Base-by-base conservation (phyloP, 2,888 invertebrate genomes). In the Ligdia adustata region DNA sequence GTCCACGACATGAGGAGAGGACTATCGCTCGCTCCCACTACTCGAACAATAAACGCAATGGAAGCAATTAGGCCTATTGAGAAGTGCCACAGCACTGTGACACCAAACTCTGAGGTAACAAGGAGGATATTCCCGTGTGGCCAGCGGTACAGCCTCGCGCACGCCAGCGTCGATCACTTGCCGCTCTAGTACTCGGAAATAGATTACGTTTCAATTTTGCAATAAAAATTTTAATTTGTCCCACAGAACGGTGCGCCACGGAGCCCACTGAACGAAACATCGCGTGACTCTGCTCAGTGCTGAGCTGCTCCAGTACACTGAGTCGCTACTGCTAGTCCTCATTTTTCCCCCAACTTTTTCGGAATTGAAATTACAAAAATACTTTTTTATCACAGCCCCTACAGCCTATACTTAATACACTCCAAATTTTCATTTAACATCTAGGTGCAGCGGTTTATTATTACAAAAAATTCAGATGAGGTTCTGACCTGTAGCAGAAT, bases 191-290 rank as follows among this genome's bases (percentile, higher is more conserved):
- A 44, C 53, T 48, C 38, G 34, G 57, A 57, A 64, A 48, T 52
- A 57, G 54, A 60, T 66, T 66, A 60, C 61, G 50, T 66, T 55
- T 60, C 62, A 64, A 65, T 66, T 62, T 60, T 55, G 44, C 57
- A 62, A 69, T 68, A 66, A 66, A 61, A 64, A 56, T 48, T 55
- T 52, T 37, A 46, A 32, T 24, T 31, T 24, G 54, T 42, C 42
- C 26, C 13, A 1, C 27, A n/a, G n/a, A n/a, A n/a, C 16, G 9
- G 12, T 4, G 4, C 24, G 24, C 18, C 9, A 12, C 3, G 13
- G 4, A 15, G 12, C 14, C 24, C 15, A n/a, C n/a, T 24, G 35
- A 27, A 37, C 28, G 42, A 34, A 32, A 29, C 38, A 32, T 54
- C 52, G 52, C 54, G 52, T 55, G 59, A 9, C 22, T 22, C 5